Base-by-base conservation (phyloP, 2,888 invertebrate species). In the Oegoconia quadripuncta region DNA sequence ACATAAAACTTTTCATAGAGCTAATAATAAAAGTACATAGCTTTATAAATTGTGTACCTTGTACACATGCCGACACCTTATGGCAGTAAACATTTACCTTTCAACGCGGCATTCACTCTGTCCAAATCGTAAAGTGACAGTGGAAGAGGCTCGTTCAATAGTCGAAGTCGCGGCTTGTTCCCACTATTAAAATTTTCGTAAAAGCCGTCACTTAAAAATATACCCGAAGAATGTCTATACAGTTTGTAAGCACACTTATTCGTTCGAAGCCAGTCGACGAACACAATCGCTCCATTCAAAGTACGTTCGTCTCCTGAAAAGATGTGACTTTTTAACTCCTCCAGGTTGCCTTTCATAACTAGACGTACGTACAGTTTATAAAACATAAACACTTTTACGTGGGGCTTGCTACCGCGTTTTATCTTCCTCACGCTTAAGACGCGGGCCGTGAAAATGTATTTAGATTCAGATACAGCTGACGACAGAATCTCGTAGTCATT, bases 401-500 rank as follows among this genome's bases (percentile, higher is more conserved):
- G 68, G 42, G 74, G 73, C 54, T 69, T 77, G 52, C 50, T 64
- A 30, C 76, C 80, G 39, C 79, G 82, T 62, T 76, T 84, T 73
- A 84, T 82, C 76, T 82, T 84, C 69, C 68, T 82, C 64, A 86
- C 80, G 66, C 76, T 83, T 52, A 87, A 65, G 52, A 87, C 83
- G 52, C 84, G 72, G 47, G 84, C 86, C 46, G 84, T 82, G 74
- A 87, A 87, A 74, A 87, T 80, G 71, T 87, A 86, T 75, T 83
- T 83, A 68, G 86, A 84, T 72, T 86, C 86, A 69, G 86, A 86
- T 62, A 87, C 86, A 59, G 80, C 82, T 59, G 86, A 87, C 69
- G 84, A 79, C 76, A 87, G 66, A 77, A 86, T 83, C 79, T 86
- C 86, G 67, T 84, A 86, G 79, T 87, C 86, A 78, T 87, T 86